Evolutionary conservation across 2,888 invertebrate genomes (phyloP).

Genomic region (Pachycephus smyrnensis): DNA sequence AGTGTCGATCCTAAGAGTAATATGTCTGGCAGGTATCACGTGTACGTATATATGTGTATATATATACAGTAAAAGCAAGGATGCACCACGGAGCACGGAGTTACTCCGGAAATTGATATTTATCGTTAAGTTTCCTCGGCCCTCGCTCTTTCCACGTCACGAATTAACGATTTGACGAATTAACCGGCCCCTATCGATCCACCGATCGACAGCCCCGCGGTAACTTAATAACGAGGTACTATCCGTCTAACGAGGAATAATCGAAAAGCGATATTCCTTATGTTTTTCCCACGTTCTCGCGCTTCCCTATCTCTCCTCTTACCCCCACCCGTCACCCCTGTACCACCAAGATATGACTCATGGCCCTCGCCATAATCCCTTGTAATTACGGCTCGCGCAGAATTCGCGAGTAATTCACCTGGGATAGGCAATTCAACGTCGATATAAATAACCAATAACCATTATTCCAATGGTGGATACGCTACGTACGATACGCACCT

Average conservation of each 20-base stretch:
- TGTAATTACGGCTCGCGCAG: conserved; percentile 30
- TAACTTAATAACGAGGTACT: not conserved
- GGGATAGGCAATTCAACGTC: conserved; percentile 29
- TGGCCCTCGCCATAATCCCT: conserved; percentile 24
- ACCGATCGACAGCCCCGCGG: not conserved
- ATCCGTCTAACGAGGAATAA: conserved; percentile 26
- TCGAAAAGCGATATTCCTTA: conserved; percentile 30
- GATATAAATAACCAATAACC: conserved; percentile 44
- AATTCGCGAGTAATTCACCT: conserved; percentile 41
- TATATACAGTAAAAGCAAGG: not conserved
- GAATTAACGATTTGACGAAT: not conserved
- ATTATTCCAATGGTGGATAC: conserved; percentile 29
- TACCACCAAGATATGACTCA: not conserved
- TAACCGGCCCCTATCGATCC: not conserved
- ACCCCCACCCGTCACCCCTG: not conserved
- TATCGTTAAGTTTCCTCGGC: not conserved
- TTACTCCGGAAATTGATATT: not conserved
- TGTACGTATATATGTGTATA: not conserved
- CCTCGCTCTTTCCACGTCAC: not conserved
- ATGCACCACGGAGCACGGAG: not conserved
- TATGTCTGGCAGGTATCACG: not conserved
- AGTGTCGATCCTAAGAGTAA: not conserved
- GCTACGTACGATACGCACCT: not conserved
- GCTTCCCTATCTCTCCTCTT: conserved; percentile 23
- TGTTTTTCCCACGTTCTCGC: conserved; percentile 33